A percentile compares a stretch with the other conserved stretches of the same genome.
phyloP scores from a whole-genome alignment of 2,113 vertebrate species.

The Petroica traversi region DNA sequence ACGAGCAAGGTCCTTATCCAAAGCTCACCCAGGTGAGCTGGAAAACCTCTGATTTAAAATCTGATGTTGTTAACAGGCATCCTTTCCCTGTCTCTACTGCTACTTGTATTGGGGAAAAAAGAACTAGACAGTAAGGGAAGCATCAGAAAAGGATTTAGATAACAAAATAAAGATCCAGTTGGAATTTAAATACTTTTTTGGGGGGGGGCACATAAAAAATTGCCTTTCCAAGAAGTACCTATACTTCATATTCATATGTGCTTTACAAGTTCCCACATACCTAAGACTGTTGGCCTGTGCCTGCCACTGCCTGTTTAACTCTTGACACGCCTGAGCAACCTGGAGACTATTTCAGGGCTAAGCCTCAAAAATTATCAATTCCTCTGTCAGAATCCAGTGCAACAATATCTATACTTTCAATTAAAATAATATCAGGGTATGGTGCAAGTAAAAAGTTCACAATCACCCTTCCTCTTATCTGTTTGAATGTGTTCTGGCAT shows the following conservation, averaged over 20 bases:
- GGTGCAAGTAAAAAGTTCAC: not conserved
- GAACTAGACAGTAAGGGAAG: not conserved
- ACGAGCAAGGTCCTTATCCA: not conserved
- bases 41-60: not conserved
- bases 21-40: not conserved
- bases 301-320: not conserved
- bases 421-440: not conserved
- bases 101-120: not conserved
- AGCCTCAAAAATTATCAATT: not conserved
- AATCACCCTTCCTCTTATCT: not conserved
- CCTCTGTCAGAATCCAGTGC: not conserved
- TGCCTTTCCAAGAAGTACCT: not conserved
- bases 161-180: not conserved
- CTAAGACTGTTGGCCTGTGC: not conserved
- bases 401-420: not conserved
- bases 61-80: not conserved
- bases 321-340: not conserved
- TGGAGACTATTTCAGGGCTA: not conserved
- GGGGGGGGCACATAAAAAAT: not conserved
- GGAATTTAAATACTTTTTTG: not conserved
- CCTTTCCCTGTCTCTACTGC: not conserved
- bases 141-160: not conserved
- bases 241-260: not conserved
- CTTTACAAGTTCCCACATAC: not conserved
- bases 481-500: not conserved